Evolutionary conservation across 64 coral and sea anemone genomes (phyloP).

Genomic region (Dendrophyllia cribrosa): DNA sequence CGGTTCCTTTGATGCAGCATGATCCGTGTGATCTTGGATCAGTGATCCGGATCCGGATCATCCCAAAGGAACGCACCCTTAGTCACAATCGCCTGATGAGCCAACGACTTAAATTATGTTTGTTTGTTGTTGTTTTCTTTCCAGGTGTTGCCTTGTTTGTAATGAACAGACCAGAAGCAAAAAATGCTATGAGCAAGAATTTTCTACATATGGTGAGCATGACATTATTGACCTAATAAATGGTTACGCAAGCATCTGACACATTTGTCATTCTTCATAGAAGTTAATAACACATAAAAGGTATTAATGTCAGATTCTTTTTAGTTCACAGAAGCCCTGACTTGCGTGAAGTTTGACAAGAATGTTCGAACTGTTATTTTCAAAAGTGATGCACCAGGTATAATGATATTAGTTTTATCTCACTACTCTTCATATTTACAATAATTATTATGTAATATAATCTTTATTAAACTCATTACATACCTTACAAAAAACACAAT

Average conservation of each 20-base stretch:
- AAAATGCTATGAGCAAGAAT: slow-evolving; percentile 90
- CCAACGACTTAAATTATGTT: not conserved
- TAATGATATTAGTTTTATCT: not conserved
- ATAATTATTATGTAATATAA: too few species aligned
- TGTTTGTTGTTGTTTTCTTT: not conserved
- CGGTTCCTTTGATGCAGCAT: too few species aligned
- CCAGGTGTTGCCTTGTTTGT: slow-evolving; percentile 93
- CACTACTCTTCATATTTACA: not conserved
- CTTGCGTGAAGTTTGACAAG: slow-evolving; percentile 95
- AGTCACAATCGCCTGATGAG: too few species aligned
- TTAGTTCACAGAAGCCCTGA: slow-evolving; percentile 93
- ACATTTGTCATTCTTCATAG: too few species aligned
- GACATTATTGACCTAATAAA: not conserved
- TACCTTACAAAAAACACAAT: too few species aligned
- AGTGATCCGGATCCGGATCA: too few species aligned
- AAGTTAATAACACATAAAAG: not conserved
- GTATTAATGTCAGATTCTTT: not conserved
- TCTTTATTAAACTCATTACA: too few species aligned
- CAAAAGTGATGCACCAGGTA: slow-evolving; percentile 96
- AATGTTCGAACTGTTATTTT: slow-evolving; percentile 89
- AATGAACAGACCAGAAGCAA: slow-evolving; percentile 92
- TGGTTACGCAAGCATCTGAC: too few species aligned
- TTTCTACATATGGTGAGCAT: slow-evolving; percentile 82
- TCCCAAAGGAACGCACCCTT: too few species aligned
- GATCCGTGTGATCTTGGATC: too few species aligned